Conservation (phyloP, 2,797 vertebrate genomes). For the Tauraco hartlaubi region DNA sequence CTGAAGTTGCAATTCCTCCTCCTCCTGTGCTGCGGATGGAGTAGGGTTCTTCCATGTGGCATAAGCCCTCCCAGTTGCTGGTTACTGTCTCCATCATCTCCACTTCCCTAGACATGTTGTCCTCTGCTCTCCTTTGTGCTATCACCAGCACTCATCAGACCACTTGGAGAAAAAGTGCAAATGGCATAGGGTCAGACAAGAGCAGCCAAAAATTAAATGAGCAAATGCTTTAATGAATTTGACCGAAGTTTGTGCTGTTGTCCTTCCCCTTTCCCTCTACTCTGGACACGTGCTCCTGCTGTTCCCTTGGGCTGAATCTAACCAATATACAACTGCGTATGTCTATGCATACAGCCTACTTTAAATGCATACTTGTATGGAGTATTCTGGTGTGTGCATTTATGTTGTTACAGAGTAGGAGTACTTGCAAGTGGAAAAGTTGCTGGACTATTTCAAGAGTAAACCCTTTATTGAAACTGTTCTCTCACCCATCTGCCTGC, state of each 20-base stretch:
- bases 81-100: background rate
- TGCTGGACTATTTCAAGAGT: background rate
- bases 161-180: background rate
- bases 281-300: background rate
- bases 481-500: background rate
- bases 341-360: background rate
- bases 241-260: background rate
- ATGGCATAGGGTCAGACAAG: background rate
- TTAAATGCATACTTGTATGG: too few species aligned
- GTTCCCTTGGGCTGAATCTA: background rate
- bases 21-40: background rate
- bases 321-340: background rate
- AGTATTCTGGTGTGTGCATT: background rate
- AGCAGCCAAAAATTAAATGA: background rate
- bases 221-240: background rate
- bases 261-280: background rate
- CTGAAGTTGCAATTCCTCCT: background rate
- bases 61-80: background rate
- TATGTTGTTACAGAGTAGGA: background rate
- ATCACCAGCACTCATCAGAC: background rate
- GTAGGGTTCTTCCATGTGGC: background rate
- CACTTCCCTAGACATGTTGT: background rate
- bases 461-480: background rate
- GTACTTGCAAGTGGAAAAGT: background rate
- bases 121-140: background rate